These are phyloP conservation scores for Chalcis sispes DNA, from an alignment of 2,888 invertebrate genomes.

Conservation along the genomic window DNA sequence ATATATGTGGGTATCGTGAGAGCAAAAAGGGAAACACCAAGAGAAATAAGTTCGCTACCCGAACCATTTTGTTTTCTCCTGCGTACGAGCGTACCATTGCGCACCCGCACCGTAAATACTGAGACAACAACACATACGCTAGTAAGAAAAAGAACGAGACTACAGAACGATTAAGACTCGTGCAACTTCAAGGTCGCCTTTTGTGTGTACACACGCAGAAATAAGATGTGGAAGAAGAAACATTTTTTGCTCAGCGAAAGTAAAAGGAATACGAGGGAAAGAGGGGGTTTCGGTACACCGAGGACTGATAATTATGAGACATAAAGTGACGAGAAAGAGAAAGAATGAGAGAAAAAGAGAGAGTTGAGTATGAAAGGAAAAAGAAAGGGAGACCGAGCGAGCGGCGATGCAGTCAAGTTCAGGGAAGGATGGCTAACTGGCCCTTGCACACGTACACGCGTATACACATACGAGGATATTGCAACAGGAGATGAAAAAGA, in stretches of 20 bases:
- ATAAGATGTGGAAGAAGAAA: constrained; percentile 7
- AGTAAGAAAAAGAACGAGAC: constrained; percentile 39
- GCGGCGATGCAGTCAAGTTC: constrained; percentile 7
- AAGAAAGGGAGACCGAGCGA: background rate
- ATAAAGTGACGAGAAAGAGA: constrained; percentile 68
- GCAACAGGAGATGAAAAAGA: constrained; percentile 49
- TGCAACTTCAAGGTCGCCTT: constrained; percentile 40
- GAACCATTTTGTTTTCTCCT: too few species aligned
- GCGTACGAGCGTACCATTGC: background rate
- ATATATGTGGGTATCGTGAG: background rate
- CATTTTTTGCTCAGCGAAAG: constrained; percentile 36
- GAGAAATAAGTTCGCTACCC: background rate
- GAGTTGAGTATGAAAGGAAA: background rate
- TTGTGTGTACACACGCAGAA: background rate
- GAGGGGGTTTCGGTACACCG: constrained; percentile 58
- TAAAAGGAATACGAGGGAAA: constrained; percentile 14
- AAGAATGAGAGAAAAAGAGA: background rate
- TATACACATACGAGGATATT: constrained; percentile 1
- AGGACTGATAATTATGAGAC: constrained; percentile 70
- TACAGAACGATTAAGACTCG: constrained; percentile 37
- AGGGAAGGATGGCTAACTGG: constrained; percentile 61
- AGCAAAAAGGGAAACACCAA: constrained; percentile 29
- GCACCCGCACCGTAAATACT: constrained; percentile 24
- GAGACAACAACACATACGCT: background rate
- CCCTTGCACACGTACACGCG: constrained; percentile 23